phyloP scores from a whole-genome alignment of 2,888 invertebrate species.

The Dendrolimus houi region DNA sequence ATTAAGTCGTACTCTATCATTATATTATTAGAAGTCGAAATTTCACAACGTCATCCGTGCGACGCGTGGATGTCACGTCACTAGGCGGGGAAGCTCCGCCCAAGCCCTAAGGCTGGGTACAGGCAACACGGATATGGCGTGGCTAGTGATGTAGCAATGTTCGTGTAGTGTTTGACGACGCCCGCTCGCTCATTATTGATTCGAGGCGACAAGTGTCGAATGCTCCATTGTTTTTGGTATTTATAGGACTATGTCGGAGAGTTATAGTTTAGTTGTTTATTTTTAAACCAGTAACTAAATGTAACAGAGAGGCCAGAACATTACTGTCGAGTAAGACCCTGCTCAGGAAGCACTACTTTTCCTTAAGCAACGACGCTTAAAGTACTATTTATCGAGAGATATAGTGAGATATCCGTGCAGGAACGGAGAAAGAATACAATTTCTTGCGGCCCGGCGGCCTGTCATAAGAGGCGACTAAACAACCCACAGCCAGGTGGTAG shows the following conservation, averaged over 20 bases:
- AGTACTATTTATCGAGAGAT: too few species aligned
- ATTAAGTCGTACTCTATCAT: neutral
- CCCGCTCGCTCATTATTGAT: neutral
- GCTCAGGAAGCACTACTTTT: too few species aligned
- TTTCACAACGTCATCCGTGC: neutral
- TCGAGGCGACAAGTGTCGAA: neutral
- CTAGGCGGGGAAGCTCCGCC: conserved; percentile 37
- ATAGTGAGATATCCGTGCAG: too few species aligned
- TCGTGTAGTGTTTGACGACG: conserved; percentile 2
- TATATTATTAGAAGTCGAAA: neutral
- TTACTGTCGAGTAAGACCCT: too few species aligned
- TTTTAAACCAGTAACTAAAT: too few species aligned
- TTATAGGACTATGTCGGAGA: neutral
- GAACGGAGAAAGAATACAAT: too few species aligned
- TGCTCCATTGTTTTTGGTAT: neutral
- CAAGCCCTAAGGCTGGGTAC: conserved; percentile 36
- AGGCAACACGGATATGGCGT: conserved; percentile 53
- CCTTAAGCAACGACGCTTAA: too few species aligned
- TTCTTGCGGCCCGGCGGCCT: too few species aligned
- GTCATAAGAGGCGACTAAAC: too few species aligned
- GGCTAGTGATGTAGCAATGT: conserved; percentile 6
- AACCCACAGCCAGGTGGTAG: too few species aligned
- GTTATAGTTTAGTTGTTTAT: neutral
- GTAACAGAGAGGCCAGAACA: too few species aligned
- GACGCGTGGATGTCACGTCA: neutral